Evolutionary conservation across 2,888 invertebrate species (phyloP), one percentile per base, ranked within the genome.

Genomic region (Phyllotreta cruciferae): DNA sequence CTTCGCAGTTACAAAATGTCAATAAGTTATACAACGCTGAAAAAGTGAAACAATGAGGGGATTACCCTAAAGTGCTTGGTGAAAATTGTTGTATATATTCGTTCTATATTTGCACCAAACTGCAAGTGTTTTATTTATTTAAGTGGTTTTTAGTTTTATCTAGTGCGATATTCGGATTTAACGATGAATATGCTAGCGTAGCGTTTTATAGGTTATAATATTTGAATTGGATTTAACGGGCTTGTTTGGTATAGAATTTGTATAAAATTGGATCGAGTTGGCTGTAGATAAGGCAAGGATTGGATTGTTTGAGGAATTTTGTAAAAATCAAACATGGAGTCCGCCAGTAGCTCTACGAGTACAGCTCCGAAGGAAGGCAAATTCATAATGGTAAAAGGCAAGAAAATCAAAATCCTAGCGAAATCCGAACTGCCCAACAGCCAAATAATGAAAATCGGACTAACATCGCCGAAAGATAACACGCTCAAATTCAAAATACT

Each of bases 301-400:
- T 49, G 65, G 6, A 57, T 50, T 47, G 57, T 6, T 39, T 41
- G 34, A 13, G 4, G 45, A 60, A 60, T 47, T 58, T 58, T 7
- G 13, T 66, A 10, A 64, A 56, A 39, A 52, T 67, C 42, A 61
- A 62, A 54, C 24, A 24, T 24, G 24, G 24, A 24, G 24, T 24
- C 24, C 24, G 44, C 65, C 1, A 49, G 62, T 13, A 34, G 63
- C 9, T 61, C 67, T 24, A 4, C 24, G 24, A 24, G 24, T 4
- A 24, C 24, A 24, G 24, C 24, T 24, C 24, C 24, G 24, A 24
- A 24, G 24, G 24, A 24, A 4, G 24, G 24, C 24, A 73, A 73
- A 64, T 73, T 65, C 39, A 68, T 73, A 36, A 69, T 69, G 57
- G 53, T 73, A 8, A 73, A 73, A 63, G 74, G 74, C 6, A 70